Percentiles rank a stretch among this genome's conserved stretches.
Conservation (phyloP, 2,113 vertebrate species). For the Ciconia stormi region DNA sequence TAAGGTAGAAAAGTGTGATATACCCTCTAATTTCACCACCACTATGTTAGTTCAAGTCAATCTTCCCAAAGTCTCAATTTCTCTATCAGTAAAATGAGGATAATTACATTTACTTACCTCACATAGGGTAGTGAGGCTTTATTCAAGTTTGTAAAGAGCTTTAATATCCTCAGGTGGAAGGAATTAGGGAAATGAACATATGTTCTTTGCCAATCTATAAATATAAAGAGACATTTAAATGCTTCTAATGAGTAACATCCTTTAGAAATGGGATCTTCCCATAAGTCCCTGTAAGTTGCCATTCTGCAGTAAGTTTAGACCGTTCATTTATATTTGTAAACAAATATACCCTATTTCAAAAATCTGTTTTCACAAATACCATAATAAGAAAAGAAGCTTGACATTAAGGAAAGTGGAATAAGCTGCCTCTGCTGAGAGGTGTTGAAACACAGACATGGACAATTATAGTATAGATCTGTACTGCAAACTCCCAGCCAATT, state of each 20-base stretch:
- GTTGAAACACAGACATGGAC: background rate
- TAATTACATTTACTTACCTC: background rate
- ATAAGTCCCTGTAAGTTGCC: background rate
- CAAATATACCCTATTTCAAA: background rate
- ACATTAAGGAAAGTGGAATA: background rate
- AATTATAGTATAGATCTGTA: background rate
- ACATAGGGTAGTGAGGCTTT: background rate
- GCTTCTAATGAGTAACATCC: background rate
- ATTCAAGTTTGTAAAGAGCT: background rate
- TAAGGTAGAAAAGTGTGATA: background rate
- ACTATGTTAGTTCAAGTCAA: background rate
- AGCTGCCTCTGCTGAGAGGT: background rate
- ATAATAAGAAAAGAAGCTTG: background rate
- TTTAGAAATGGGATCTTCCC: background rate
- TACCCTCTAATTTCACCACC: background rate
- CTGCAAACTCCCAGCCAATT: background rate
- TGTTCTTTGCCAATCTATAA: background rate
- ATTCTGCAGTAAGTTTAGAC: background rate
- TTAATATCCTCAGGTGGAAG: background rate
- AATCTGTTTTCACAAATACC: background rate
- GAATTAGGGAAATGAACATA: background rate
- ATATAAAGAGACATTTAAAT: background rate
- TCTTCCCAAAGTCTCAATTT: background rate
- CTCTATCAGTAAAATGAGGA: background rate
- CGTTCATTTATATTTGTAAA: background rate